Evolutionary conservation across 1,140 invertebrate genomes (phyloP), one percentile per base, ranked within the genome.

Genomic region (Drosophila asahinai): DNA sequence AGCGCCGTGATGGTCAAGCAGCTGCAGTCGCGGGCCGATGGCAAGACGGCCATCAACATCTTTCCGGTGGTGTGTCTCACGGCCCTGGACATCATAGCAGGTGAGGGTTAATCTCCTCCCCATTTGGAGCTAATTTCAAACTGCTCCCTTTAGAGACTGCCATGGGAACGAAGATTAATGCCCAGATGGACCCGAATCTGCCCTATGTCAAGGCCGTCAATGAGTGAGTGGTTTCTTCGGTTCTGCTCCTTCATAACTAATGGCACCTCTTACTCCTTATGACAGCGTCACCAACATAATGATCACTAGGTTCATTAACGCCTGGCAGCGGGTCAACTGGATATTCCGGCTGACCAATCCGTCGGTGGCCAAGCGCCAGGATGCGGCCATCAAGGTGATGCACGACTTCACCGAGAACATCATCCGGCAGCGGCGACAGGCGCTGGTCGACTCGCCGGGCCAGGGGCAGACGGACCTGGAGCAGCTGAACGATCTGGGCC

Each of bases 111-210:
- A 8, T 15, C 2, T 15, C 6, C 30, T 5, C 8, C 17, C 12
- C 12, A 4, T 0, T 5, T 5, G 3, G 3, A 15, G 33, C 9
- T 38, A 15, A 6, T 17, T 17, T 22, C 12, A 4, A 2, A 15
- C 7, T 4, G 11, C 8, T 5, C 19, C 9, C 0, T 5, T 89
- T 95, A 97, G 81, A 98, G 93, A 96, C 96, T 8, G 96, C 97
- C 9, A 97, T 98, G 97, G 97, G 97, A 5, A 94, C 95, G 8
- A 94, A 95, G 57, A 93, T 98, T 4, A 94, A 96, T 92, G 96
- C 96, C 3, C 97, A 98, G 93, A 93, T 93, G 43, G 93, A 96
- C 80, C 92, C 91, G 1, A 93, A 96, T 58, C 96, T 96, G 9
- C 94, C 95, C 76, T 98, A 98, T 91, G 95, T 97, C 0, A 92